These are phyloP conservation scores for Andrena haemorrhoa DNA, from an alignment of 2,888 invertebrate species.

Conservation along the genomic window DNA sequence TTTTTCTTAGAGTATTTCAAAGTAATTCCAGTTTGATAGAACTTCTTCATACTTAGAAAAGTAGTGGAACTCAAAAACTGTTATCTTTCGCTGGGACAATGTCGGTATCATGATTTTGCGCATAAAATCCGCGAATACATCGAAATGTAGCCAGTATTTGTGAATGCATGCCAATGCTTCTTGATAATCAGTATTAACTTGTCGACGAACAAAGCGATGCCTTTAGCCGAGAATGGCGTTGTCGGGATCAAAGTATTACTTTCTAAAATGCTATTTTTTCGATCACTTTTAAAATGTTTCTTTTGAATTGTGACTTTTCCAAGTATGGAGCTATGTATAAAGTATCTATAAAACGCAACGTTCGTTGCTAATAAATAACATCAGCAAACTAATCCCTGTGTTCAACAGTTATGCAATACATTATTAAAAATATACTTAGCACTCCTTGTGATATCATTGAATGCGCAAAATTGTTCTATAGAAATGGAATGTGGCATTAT, in stretches of 20 bases:
- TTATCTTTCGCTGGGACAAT: not conserved
- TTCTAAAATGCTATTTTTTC: not conserved
- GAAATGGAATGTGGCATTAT: conserved; percentile 30
- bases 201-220: not conserved
- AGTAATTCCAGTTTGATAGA: conserved; percentile 21
- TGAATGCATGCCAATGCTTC: not conserved
- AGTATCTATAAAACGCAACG: conserved; percentile 28
- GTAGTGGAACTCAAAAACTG: conserved; percentile 14
- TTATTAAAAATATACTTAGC: conserved; percentile 9
- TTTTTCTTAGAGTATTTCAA: conserved; percentile 28
- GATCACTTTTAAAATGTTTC: not conserved
- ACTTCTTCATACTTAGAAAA: conserved; percentile 39
- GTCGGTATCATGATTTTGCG: not conserved
- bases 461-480: conserved; percentile 4
- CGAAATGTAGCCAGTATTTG: not conserved
- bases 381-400: conserved; percentile 49
- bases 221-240: too few relatives aligned
- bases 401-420: conserved; percentile 19
- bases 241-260: not conserved
- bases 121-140: not conserved
- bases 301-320: conserved; percentile 41
- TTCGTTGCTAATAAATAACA: conserved; percentile 28
- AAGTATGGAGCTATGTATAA: conserved; percentile 33
- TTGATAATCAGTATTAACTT: not conserved
- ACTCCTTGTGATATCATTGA: conserved; percentile 12